A percentile compares a stretch with the other conserved stretches of the same genome.
Evolutionary conservation across 2,888 invertebrate species (phyloP).

Genomic region (Mythimna pallens): DNA sequence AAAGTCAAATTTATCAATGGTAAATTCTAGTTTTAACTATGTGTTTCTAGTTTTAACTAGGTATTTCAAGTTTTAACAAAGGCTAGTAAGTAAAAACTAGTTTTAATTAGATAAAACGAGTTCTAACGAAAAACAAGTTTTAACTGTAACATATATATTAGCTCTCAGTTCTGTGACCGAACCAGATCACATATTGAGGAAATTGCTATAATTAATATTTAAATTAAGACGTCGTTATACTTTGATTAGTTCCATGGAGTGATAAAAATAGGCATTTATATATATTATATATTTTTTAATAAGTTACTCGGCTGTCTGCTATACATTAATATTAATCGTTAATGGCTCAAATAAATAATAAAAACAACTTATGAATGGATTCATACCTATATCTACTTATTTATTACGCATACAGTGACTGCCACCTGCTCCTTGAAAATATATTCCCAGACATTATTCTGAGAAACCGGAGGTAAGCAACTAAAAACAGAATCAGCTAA

Average conservation of each 20-base stretch:
- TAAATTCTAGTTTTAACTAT: too few relatives aligned
- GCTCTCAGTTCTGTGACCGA: slow-evolving; percentile 2
- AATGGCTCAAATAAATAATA: neutral
- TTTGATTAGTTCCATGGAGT: slow-evolving; percentile 21
- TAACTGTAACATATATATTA: neutral
- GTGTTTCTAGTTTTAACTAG: too few relatives aligned
- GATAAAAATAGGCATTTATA: slow-evolving; percentile 19
- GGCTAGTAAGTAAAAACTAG: too few relatives aligned
- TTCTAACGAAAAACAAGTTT: too few relatives aligned
- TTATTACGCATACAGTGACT: slow-evolving; percentile 16
- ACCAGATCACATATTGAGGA: slow-evolving; percentile 10
- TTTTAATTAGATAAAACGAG: too few relatives aligned
- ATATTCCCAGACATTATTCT: slow-evolving; percentile 24
- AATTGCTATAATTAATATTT: slow-evolving; percentile 34
- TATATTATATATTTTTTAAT: too few relatives aligned
- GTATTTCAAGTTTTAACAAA: too few relatives aligned
- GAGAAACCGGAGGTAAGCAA: slow-evolving; percentile 20
- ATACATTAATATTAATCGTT: slow-evolving; percentile 3
- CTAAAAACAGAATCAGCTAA: neutral
- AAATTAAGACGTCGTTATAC: slow-evolving; percentile 11
- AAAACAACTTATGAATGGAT: slow-evolving; percentile 26
- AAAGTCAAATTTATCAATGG: too few relatives aligned
- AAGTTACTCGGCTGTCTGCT: neutral
- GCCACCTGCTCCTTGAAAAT: slow-evolving; percentile 33
- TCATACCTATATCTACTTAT: neutral